Base-by-base conservation (phyloP, 2,113 vertebrate genomes). In the Menidia beryllina region DNA sequence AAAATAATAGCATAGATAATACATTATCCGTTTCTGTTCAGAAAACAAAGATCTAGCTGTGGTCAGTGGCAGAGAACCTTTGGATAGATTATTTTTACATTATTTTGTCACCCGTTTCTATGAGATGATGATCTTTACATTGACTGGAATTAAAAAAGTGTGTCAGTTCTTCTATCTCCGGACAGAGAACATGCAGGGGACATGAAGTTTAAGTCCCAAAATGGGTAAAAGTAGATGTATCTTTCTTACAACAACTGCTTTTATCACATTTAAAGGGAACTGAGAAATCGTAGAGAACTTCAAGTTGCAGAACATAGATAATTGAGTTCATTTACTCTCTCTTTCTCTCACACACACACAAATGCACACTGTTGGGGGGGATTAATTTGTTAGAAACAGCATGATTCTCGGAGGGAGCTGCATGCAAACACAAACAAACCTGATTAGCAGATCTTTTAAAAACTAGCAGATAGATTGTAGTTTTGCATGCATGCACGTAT, bases 371-470 rank as follows among this genome's bases (percentile, higher is more conserved):
- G 34, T 52, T 47, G 81, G 69, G 75, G 47, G 73, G 69, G 68
- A 78, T 83, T 83, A 51, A 80, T 88, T 89, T 89, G 82, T 82
- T 77, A 60, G 64, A 82, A 81, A 67, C 85, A 85, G 85, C 83
- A 52, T 60, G 85, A 55, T 69, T 72, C 84, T 85, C 79, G 47
- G 82, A 79, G 50, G 82, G 72, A 74, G 72, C 81, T 41, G 12
- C 61, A 73, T 74, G 77, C 60, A 77, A 82, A 83, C 81, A 77
- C 77, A 85, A 83, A 84, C 77, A 84, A 43, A 74, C 52, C 77
- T 85, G 84, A 90, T 88, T 85, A 85, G 73, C 67, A 67, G 78
- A 73, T 77, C 62, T 63, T 75, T 83, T 63, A 65, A 36, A 77
- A 59, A 69, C 38, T 52, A 3, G 1, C 43, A 15, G 10, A n/a